Percentiles rank a stretch among this genome's conserved stretches.
Conservation (phyloP, 2,113 vertebrate genomes). For the Cairina moschata region DNA sequence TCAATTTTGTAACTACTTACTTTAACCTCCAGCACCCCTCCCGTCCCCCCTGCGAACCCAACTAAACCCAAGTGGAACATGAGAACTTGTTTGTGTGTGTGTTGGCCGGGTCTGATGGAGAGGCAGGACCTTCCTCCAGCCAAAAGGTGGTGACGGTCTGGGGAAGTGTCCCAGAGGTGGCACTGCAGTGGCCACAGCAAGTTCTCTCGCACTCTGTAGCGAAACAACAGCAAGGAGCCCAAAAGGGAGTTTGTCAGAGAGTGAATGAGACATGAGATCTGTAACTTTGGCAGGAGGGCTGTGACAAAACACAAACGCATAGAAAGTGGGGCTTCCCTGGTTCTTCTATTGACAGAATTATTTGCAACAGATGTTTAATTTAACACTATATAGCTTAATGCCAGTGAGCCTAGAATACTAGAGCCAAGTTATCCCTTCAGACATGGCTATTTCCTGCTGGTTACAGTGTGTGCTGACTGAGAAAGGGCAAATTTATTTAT, state of each 20-base stretch:
- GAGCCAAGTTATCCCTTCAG: background rate
- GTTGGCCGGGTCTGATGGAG: background rate
- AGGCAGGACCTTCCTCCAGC: background rate
- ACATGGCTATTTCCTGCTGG: background rate
- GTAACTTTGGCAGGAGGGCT: background rate
- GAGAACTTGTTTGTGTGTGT: background rate
- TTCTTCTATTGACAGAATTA: background rate
- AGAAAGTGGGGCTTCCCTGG: background rate
- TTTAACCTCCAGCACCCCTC: background rate
- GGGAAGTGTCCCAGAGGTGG: background rate
- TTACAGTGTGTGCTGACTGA: background rate
- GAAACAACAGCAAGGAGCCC: background rate
- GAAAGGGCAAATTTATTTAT: background rate
- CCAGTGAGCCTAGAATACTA: background rate
- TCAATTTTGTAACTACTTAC: fast-evolving
- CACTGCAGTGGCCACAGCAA: background rate
- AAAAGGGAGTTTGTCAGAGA: background rate
- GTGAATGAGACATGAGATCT: background rate
- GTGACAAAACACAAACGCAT: background rate
- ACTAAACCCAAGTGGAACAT: background rate
- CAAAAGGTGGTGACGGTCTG: background rate
- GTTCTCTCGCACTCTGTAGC: background rate
- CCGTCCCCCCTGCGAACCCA: background rate
- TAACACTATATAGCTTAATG: background rate
- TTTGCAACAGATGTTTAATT: background rate